Conservation (phyloP, 1,140 invertebrate species). For the Aphelenchoides besseyi region DNA sequence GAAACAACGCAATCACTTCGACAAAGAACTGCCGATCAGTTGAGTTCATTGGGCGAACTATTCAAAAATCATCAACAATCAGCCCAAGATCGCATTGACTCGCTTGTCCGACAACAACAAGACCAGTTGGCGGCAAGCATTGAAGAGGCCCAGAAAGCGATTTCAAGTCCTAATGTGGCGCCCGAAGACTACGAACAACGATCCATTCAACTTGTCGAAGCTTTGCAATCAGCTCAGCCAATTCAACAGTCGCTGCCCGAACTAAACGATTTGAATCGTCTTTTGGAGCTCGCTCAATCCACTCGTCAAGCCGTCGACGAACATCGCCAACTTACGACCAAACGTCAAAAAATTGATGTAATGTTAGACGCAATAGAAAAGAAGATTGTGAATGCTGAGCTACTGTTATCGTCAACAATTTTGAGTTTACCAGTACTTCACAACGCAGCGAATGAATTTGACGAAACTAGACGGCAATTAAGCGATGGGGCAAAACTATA, state of each 20-base stretch:
- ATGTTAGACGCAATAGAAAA: neutral
- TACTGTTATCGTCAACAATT: neutral
- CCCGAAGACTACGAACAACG: neutral
- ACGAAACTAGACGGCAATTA: neutral
- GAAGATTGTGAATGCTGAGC: neutral
- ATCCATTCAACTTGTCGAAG: neutral
- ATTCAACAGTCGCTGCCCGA: neutral
- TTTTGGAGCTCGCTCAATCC: neutral
- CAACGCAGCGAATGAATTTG: neutral
- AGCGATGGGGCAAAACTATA: neutral
- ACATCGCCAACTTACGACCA: too few relatives aligned
- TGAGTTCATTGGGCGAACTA: neutral
- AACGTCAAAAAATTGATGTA: neutral
- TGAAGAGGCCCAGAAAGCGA: neutral
- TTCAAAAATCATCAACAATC: conserved; percentile 2
- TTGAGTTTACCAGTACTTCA: neutral
- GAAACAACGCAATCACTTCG: neutral
- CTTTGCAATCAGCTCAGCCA: neutral
- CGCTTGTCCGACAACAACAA: neutral
- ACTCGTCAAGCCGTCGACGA: neutral
- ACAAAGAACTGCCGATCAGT: neutral
- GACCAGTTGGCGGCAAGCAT: neutral
- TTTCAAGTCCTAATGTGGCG: neutral
- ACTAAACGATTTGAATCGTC: neutral
- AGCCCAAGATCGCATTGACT: neutral